Evolutionary conservation across 2,888 invertebrate species (phyloP).

Genomic region (Calameuta pallipes): DNA sequence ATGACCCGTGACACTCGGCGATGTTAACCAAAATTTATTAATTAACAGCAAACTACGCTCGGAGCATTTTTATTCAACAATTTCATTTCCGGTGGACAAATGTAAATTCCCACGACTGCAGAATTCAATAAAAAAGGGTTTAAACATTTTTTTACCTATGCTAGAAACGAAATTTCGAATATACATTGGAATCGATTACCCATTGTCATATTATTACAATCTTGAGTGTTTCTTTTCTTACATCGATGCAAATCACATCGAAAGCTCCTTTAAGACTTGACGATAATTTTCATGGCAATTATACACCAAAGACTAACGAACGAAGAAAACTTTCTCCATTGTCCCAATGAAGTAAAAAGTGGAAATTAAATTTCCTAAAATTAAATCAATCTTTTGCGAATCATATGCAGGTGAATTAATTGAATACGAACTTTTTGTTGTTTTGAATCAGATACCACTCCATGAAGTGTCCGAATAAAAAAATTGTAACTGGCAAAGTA

Average conservation of each 20-base stretch:
- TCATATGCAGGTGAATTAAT: not conserved
- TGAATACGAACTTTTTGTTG: not conserved
- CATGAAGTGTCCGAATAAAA: not conserved
- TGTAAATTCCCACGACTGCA: not conserved
- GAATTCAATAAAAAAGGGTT: no score
- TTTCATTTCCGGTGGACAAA: not conserved
- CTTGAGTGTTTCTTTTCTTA: not conserved
- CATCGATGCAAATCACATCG: not conserved
- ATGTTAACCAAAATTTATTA: not conserved
- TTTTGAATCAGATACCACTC: no score
- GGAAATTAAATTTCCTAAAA: not conserved
- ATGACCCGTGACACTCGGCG: not conserved
- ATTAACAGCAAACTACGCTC: not conserved
- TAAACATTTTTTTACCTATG: not conserved
- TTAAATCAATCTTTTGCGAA: not conserved
- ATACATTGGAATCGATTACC: no score
- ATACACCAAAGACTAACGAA: not conserved
- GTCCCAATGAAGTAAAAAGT: not conserved
- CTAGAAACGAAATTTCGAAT: not conserved
- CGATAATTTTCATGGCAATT: not conserved
- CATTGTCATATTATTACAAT: no score
- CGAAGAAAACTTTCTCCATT: not conserved
- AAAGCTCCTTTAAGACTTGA: not conserved
- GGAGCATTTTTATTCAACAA: not conserved
- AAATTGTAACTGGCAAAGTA: not conserved